These are phyloP conservation scores for Heliconius aoede DNA, from an alignment of 2,888 invertebrate genomes.

Conservation along the genomic window DNA sequence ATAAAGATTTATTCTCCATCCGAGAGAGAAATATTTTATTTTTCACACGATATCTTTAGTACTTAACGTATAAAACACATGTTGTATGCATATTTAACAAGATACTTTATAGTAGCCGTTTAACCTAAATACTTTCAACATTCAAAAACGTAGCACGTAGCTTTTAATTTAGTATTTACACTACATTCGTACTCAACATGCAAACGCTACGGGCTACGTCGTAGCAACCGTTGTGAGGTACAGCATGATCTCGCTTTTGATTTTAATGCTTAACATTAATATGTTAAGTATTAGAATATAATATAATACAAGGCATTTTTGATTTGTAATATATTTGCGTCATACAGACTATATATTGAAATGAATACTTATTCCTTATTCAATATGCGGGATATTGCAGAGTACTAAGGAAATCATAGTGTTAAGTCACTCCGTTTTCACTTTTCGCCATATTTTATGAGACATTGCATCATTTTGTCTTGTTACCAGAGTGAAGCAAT, in stretches of 20 bases:
- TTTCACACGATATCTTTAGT: neutral
- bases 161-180: conserved; percentile 4
- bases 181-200: conserved; percentile 18
- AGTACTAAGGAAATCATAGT: no score
- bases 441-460: no score
- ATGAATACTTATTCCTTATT: no score
- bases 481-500: no score
- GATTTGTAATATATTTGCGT: neutral
- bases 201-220: conserved; percentile 28
- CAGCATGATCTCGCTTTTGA: conserved; percentile 5
- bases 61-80: neutral
- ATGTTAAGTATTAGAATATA: no score
- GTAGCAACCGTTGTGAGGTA: conserved; percentile 35
- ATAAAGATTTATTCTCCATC: no score
- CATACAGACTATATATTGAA: neutral
- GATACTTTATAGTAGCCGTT: neutral
- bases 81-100: conserved; percentile 11
- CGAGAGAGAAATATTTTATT: neutral
- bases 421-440: no score
- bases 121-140: conserved; percentile 18
- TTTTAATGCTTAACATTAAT: neutral
- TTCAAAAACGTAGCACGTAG: conserved; percentile 33
- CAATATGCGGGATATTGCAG: no score
- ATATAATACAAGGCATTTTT: neutral
- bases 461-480: no score